These are phyloP conservation scores for Papilio aristodemus DNA, from an alignment of 1,140 invertebrate species.

Conservation along the genomic window DNA sequence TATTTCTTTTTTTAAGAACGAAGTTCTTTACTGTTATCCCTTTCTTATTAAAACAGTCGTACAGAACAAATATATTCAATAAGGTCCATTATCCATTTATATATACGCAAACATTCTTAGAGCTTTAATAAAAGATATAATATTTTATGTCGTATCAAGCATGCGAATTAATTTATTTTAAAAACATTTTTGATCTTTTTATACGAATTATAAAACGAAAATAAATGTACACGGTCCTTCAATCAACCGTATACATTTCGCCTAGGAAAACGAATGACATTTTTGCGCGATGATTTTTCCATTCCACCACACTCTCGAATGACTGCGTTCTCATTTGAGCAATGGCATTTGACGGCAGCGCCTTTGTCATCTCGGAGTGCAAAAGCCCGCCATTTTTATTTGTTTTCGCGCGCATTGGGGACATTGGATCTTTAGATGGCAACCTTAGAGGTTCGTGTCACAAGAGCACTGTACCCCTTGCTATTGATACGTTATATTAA, in stretches of 20 bases:
- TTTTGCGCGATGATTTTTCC: slow-evolving; percentile 76
- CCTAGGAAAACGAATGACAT: slow-evolving; percentile 55
- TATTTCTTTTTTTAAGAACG: too few species aligned
- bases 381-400: slow-evolving; percentile 71
- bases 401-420: slow-evolving; percentile 54
- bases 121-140: too few species aligned
- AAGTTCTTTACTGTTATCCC: not conserved
- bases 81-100: too few species aligned
- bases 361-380: slow-evolving; percentile 62
- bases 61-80: too few species aligned
- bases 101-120: too few species aligned
- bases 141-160: too few species aligned
- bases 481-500: slow-evolving; percentile 2
- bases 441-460: slow-evolving; percentile 11
- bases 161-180: too few species aligned
- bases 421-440: slow-evolving; percentile 32
- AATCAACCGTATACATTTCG: slow-evolving; percentile 42
- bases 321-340: slow-evolving; percentile 77
- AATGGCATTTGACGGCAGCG: slow-evolving; percentile 74
- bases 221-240: slow-evolving; percentile 17
- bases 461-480: not conserved
- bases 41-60: too few species aligned
- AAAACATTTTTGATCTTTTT: not conserved
- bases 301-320: slow-evolving; percentile 70
- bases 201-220: slow-evolving; percentile 11